These are phyloP conservation scores for Metellina segmentata DNA, from an alignment of 2,888 invertebrate species.

Conservation along the genomic window DNA sequence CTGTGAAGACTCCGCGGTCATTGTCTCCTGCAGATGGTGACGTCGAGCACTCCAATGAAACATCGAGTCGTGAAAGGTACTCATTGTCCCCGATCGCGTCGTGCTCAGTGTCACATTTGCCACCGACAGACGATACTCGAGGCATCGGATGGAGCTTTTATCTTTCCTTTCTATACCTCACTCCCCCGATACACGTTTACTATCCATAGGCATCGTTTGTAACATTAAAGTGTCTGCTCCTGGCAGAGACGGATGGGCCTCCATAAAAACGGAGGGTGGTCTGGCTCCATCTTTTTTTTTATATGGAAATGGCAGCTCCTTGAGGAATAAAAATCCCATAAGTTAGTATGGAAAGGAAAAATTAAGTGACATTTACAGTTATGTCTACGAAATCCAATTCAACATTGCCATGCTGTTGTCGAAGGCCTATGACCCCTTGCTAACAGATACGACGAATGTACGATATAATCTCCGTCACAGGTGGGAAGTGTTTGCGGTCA, in stretches of 20 bases:
- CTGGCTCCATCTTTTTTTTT: background rate
- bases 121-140: slow-evolving; percentile 41
- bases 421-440: too few relatives aligned
- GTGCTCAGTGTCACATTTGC: slow-evolving; percentile 46
- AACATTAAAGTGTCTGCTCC: background rate
- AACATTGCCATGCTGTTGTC: too few relatives aligned
- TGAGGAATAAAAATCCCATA: too few relatives aligned
- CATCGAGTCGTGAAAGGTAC: slow-evolving; percentile 1
- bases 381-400: background rate
- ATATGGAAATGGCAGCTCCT: background rate
- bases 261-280: background rate
- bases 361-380: background rate
- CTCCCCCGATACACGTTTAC: background rate
- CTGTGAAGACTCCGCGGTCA: background rate
- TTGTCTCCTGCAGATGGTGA: slow-evolving; percentile 38
- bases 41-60: slow-evolving; percentile 23
- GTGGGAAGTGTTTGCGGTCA: too few relatives aligned
- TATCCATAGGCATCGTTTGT: background rate
- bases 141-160: background rate
- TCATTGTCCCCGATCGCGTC: slow-evolving; percentile 2
- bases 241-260: background rate
- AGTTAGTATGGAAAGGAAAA: background rate
- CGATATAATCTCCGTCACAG: too few relatives aligned
- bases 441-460: too few relatives aligned
- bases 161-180: background rate